These are phyloP conservation scores for Vanessa atalanta DNA, from an alignment of 1,140 invertebrate species.

Conservation along the genomic window DNA sequence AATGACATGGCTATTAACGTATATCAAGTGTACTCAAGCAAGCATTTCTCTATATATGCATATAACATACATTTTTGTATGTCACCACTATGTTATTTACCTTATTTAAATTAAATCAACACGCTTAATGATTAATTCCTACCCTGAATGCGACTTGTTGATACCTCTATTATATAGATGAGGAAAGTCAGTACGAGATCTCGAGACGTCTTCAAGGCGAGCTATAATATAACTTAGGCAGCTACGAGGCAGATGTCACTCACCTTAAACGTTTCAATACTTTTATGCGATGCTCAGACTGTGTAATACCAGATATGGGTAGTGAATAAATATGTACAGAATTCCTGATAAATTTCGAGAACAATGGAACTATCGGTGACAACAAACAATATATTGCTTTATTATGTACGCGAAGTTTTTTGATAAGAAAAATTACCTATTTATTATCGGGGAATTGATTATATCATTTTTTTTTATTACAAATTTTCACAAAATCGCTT, in stretches of 20 bases:
- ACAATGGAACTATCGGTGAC: conserved; percentile 22
- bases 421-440: not conserved
- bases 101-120: not conserved
- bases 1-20: too few relatives aligned
- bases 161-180: conserved; percentile 12
- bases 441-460: not conserved
- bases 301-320: conserved; percentile 31
- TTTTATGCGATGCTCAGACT: conserved; percentile 18
- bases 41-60: too few relatives aligned
- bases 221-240: conserved; percentile 24
- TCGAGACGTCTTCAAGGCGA: conserved; percentile 30
- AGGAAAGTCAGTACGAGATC: not conserved
- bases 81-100: too few relatives aligned
- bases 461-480: too few relatives aligned
- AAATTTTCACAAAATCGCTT: too few relatives aligned
- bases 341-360: conserved; percentile 26
- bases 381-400: not conserved
- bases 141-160: not conserved
- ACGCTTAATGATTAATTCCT: not conserved
- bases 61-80: too few relatives aligned
- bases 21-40: too few relatives aligned
- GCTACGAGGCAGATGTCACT: conserved; percentile 29
- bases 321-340: conserved; percentile 26
- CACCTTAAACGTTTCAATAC: conserved; percentile 36
- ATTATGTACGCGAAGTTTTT: not conserved